Evolutionary conservation across 2,797 vertebrate genomes (phyloP), one percentile per base, ranked within the genome.

Genomic region (Spinus olivaceus): DNA sequence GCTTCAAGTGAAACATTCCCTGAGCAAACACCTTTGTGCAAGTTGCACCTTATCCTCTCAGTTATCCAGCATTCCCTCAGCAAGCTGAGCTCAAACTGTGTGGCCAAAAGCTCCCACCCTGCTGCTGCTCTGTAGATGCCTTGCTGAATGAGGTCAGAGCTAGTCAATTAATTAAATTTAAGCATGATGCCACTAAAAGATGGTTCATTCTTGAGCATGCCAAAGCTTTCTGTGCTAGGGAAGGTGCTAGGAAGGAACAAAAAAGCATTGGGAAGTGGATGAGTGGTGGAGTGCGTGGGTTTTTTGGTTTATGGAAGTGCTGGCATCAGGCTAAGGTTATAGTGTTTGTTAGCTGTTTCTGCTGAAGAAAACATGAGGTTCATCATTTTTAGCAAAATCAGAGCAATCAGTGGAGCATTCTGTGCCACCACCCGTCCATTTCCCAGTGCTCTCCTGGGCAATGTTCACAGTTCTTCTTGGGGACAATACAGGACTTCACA

Each of bases 81-180:
- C 63, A 76, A 84, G 44, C 25, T 37, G 30, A 71, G 20, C 65
- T 67, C 0, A 0, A 83, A 18, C 28, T 0, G 0, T 15, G 5
- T 7, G 49, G 10, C 57, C 23, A 65, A 65, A 46, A 9, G 1
- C 25, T 67, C 27, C 33, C 35, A 24, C 17, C 12, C 22, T 77
- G 59, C 41, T 22, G 33, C n/a, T 1, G 4, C 10, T 63, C 53
- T 24, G 17, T 12, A 80, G 28, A 23, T 27, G 27, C 13, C 47
- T 89, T 81, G 16, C 49, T 78, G 69, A 73, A 16, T 57, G 60
- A 69, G 23, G 44, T 44, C 30, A 72, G 69, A 86, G 25, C n/a
- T 25, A 63, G 30, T 21, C 10, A 56, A 25, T 60, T 73, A 71
- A 72, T 71, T 86, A 50, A 81, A 76, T 69, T 63, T 50, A 69